Evolutionary conservation across 2,113 vertebrate species (phyloP).

Genomic region (Pangasianodon gigas): DNA sequence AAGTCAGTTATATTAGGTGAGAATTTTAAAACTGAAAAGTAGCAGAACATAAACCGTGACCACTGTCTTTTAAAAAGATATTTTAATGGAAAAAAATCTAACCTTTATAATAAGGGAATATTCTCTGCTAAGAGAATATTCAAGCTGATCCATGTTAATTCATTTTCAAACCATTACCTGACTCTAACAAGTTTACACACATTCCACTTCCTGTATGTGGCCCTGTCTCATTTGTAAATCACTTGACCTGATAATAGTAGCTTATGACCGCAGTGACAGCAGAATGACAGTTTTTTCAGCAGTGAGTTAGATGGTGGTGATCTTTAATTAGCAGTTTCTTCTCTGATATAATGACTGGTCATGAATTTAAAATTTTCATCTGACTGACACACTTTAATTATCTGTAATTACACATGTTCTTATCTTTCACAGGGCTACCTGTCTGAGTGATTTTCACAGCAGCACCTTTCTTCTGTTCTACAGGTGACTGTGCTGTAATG

Average conservation of each 20-base stretch:
- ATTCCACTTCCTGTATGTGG: background rate
- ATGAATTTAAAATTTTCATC: slow-evolving; percentile 80
- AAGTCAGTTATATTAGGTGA: background rate
- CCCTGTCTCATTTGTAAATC: slow-evolving; percentile 18
- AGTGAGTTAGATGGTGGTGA: slow-evolving; percentile 77
- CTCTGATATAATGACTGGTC: slow-evolving; percentile 81
- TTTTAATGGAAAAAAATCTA: background rate
- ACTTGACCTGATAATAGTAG: slow-evolving; percentile 19
- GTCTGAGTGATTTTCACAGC: slow-evolving; percentile 73
- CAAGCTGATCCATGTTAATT: background rate
- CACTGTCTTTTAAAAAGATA: background rate
- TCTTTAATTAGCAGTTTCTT: slow-evolving; percentile 83
- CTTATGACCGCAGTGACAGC: slow-evolving; percentile 65
- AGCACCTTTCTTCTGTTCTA: slow-evolving; percentile 55
- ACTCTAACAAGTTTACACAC: background rate
- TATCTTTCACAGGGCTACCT: slow-evolving; percentile 76
- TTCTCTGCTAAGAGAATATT: background rate
- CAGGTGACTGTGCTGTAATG: background rate
- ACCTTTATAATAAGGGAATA: background rate
- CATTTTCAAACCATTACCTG: background rate
- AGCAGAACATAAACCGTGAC: background rate
- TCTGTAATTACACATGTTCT: slow-evolving; percentile 78
- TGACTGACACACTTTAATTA: slow-evolving; percentile 86
- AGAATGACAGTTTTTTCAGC: slow-evolving; percentile 73
- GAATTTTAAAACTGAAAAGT: background rate